phyloP scores from a whole-genome alignment of 2,113 vertebrate genomes.

The Dermatemys mawii region DNA sequence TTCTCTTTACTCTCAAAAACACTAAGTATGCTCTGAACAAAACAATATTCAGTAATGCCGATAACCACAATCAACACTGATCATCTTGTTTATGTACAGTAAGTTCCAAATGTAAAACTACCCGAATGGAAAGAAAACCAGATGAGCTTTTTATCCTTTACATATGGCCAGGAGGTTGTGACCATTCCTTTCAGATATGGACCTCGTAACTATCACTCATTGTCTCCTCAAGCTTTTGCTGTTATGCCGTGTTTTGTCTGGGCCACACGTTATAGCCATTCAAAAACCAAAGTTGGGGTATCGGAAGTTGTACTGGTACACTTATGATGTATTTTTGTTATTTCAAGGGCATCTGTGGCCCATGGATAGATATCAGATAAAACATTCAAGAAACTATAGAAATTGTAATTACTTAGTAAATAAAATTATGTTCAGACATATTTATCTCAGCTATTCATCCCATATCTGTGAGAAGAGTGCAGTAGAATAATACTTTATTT shows the following conservation, averaged over 20 bases:
- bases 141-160: not conserved
- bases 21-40: not conserved
- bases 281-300: not conserved
- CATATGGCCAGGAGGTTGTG: not conserved
- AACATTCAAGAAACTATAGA: not conserved
- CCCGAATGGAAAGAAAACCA: not conserved
- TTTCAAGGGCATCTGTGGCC: not conserved
- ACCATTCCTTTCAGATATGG: not conserved
- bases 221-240: not conserved
- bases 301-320: not conserved
- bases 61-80: not conserved
- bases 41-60: not conserved
- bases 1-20: conserved; percentile 12
- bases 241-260: not conserved
- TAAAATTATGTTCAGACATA: not conserved
- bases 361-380: not conserved
- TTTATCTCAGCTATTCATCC: not conserved
- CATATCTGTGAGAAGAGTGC: not conserved
- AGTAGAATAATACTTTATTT: not conserved
- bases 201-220: not conserved
- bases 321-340: not conserved
- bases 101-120: conserved; percentile 1
- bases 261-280: not conserved
- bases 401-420: not conserved
- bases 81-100: not conserved